Evolutionary conservation across 2,888 invertebrate genomes (phyloP).

Genomic region (Cryptocephalus primarius): DNA sequence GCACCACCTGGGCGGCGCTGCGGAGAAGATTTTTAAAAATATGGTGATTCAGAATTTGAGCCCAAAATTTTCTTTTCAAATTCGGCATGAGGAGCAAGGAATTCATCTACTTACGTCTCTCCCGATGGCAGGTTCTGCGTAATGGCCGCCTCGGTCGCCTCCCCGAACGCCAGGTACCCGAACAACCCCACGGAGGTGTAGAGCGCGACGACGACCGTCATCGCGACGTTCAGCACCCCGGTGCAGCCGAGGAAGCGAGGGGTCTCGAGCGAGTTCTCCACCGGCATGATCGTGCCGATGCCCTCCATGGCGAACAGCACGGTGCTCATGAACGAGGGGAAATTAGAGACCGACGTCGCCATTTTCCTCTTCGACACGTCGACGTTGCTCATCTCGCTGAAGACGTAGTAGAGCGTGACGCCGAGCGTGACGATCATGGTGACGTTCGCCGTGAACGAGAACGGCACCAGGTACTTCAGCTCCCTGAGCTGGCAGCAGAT

Average conservation of each 20-base stretch:
- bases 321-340: constrained; percentile 85
- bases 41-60: no score
- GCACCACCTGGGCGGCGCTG: constrained; percentile 67
- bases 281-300: constrained; percentile 86
- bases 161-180: constrained; percentile 80
- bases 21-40: neutral
- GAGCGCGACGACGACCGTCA: constrained; percentile 67
- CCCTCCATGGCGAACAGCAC: constrained; percentile 96
- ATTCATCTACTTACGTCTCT: constrained; percentile 46
- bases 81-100: no score
- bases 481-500: constrained; percentile 64
- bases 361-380: constrained; percentile 37
- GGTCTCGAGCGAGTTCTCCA: constrained; percentile 87
- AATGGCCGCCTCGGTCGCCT: constrained; percentile 59
- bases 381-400: constrained; percentile 38
- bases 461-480: constrained; percentile 76
- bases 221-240: constrained; percentile 79
- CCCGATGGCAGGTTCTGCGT: constrained; percentile 69
- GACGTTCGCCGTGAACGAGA: constrained; percentile 79
- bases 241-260: constrained; percentile 69
- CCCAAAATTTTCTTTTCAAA: no score
- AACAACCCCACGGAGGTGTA: constrained; percentile 82
- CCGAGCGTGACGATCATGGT: constrained; percentile 62
- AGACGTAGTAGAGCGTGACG: constrained; percentile 77
- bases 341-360: constrained; percentile 25